Evolutionary conservation across 2,797 vertebrate genomes (phyloP), one percentile per base, ranked within the genome.

Genomic region (Acrossocheilus wenchowensis): DNA sequence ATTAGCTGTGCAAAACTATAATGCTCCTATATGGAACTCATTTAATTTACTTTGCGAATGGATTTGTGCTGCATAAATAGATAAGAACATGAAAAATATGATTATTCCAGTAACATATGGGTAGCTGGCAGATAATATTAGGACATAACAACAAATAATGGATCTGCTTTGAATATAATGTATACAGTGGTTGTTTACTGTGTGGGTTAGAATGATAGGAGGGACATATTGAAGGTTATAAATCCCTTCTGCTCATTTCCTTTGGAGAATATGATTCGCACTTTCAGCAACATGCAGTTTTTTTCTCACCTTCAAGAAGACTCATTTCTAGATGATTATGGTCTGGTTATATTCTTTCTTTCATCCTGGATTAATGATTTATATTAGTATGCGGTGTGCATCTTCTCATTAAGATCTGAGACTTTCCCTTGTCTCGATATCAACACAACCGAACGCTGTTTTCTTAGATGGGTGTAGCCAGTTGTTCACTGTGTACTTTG

Each of bases 1-100:
- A 60, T 90, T 90, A 66, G 77, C 90, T 90, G 90, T 89, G 66
- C 86, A 86, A 86, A 83, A 86, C 89, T 91, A 89, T 81, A 90
- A 87, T 90, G 84, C 82, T 83, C 86, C 88, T 91, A 84, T 85
- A 78, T 87, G n/a, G 86, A 80, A 78, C 83, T 87, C 86, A 81
- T 86, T 73, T 88, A 15, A 78, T 89, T 89, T 87, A 82, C 87
- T 91, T 88, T 26, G 89, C 88, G 80, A 71, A 72, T 80, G 77
- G 5, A 85, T 72, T 45, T 85, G 30, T 60, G 50, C 48, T 36
- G 11, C 36, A 48, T 34, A 48, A 79, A 79, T 23, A 50, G 41
- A 85, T 85, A 79, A 68, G 68, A 73, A 84, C 77, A 81, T 84
- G 72, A 81, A 68, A 84, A 84, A 81, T 57, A 62, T 62, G 50